Percentiles rank a stretch among this genome's conserved stretches.
phyloP scores from a whole-genome alignment of 30 jellyfish, hydroid and myxozoan genomes.

The Aurelia aurita complex sp. Pacific region DNA sequence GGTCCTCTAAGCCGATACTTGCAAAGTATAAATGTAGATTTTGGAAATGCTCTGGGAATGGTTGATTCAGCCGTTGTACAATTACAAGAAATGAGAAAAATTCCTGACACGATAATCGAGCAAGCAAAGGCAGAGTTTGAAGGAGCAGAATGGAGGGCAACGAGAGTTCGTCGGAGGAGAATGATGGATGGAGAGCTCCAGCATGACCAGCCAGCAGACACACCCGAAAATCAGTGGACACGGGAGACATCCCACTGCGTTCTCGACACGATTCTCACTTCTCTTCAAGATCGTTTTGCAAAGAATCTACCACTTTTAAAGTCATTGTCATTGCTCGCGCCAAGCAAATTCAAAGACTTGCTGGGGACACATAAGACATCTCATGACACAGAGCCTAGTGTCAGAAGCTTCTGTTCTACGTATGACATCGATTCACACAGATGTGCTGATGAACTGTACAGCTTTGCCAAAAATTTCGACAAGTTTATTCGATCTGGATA shows the following conservation, averaged over 20 bases:
- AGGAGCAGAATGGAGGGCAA: slow-evolving; percentile 54
- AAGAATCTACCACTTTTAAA: too few species aligned
- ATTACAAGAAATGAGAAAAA: slow-evolving; percentile 15
- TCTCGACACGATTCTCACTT: slow-evolving; percentile 8
- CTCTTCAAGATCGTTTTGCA: too few species aligned
- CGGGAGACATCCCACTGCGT: slow-evolving; percentile 48
- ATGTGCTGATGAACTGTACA: slow-evolving; percentile 53
- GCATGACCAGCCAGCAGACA: slow-evolving; percentile 60
- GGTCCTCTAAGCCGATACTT: slow-evolving; percentile 59
- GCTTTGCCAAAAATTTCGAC: slow-evolving; percentile 43
- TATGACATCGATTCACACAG: neutral
- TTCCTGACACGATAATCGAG: slow-evolving; percentile 17
- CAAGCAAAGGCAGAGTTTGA: slow-evolving; percentile 37
- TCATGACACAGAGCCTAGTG: slow-evolving; percentile 6
- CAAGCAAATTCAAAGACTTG: too few species aligned
- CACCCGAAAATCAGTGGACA: slow-evolving; percentile 35
- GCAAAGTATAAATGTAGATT: slow-evolving; percentile 50
- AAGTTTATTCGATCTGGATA: slow-evolving; percentile 31
- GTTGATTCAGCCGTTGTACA: slow-evolving; percentile 45
- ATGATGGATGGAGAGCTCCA: slow-evolving; percentile 55
- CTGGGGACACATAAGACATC: slow-evolving; percentile 42
- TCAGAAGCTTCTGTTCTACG: too few species aligned
- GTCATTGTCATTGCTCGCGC: slow-evolving; percentile 11
- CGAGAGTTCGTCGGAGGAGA: slow-evolving; percentile 38
- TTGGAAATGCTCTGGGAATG: slow-evolving; percentile 41